These are phyloP conservation scores for Liolophura sinensis DNA, from an alignment of 1,140 invertebrate genomes.

Conservation along the genomic window DNA sequence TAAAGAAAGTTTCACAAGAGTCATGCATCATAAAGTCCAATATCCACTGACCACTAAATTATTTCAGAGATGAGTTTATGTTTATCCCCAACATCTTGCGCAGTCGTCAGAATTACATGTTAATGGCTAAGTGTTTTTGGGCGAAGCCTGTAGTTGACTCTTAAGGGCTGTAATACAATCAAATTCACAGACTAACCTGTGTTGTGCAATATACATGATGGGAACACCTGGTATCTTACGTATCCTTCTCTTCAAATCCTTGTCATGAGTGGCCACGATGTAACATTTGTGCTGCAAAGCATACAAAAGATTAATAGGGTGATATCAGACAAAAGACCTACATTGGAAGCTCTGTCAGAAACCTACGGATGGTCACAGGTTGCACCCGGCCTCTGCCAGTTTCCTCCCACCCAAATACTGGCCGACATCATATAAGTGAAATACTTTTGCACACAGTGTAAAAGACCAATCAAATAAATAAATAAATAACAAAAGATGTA, in stretches of 20 bases:
- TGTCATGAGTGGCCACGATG: conserved; percentile 99
- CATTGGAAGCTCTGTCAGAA: too few relatives aligned
- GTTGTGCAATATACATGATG: conserved; percentile 95
- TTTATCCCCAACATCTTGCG: background rate
- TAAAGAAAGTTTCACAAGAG: background rate
- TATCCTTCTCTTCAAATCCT: conserved; percentile 93
- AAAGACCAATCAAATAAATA: too few relatives aligned
- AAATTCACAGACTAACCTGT: conserved; percentile 64
- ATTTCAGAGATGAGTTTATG: background rate
- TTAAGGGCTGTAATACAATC: conserved; percentile 1
- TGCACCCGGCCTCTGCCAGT: too few relatives aligned
- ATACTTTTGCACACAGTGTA: too few relatives aligned
- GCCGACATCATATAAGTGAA: too few relatives aligned
- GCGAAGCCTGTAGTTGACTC: background rate
- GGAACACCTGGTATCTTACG: conserved; percentile 98
- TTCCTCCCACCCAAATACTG: too few relatives aligned
- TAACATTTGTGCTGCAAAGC: conserved; percentile 94
- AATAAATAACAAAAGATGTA: too few relatives aligned
- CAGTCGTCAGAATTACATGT: background rate
- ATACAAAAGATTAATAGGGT: conserved; percentile 19
- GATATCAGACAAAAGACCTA: background rate
- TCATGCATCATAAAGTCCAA: background rate
- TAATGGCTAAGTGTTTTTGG: background rate
- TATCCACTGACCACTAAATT: background rate
- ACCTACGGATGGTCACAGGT: too few relatives aligned